phyloP scores from a whole-genome alignment of 2,797 vertebrate species.

The Sebastes iracundus region DNA sequence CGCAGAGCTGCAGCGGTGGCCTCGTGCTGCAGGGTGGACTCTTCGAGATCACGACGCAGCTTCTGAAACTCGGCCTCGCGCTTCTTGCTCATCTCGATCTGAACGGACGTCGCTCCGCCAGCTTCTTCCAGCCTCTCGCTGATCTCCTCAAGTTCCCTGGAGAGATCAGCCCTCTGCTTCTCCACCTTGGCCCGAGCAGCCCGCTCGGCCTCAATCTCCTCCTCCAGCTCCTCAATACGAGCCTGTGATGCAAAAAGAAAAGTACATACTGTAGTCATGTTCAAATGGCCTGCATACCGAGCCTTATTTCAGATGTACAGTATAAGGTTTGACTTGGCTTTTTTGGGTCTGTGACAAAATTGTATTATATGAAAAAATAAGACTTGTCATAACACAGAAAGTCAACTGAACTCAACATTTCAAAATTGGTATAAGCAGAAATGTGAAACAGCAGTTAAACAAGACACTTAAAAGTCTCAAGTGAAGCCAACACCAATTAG shows the following conservation, averaged over 20 bases:
- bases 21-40: slow-evolving; percentile 88
- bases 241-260: slow-evolving; percentile 68
- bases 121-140: slow-evolving; percentile 87
- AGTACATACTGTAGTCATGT: background rate
- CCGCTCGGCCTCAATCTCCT: slow-evolving; percentile 87
- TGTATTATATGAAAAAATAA: background rate
- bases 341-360: background rate
- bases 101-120: slow-evolving; percentile 82
- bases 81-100: slow-evolving; percentile 89
- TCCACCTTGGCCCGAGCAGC: slow-evolving; percentile 81
- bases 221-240: slow-evolving; percentile 87
- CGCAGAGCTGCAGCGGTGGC: slow-evolving; percentile 80
- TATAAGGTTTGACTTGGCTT: background rate
- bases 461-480: background rate
- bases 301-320: background rate
- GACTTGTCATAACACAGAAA: background rate
- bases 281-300: background rate
- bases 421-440: background rate
- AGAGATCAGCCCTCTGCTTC: slow-evolving; percentile 84
- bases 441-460: background rate
- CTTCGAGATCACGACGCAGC: slow-evolving; percentile 84
- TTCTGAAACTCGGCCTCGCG: slow-evolving; percentile 88
- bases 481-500: background rate
- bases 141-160: slow-evolving; percentile 90
- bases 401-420: background rate